Percentiles rank a stretch among this genome's conserved stretches.
These are phyloP conservation scores for Pachyseris speciosa DNA, from an alignment of 64 coral and sea anemone genomes.

Conservation along the genomic window DNA sequence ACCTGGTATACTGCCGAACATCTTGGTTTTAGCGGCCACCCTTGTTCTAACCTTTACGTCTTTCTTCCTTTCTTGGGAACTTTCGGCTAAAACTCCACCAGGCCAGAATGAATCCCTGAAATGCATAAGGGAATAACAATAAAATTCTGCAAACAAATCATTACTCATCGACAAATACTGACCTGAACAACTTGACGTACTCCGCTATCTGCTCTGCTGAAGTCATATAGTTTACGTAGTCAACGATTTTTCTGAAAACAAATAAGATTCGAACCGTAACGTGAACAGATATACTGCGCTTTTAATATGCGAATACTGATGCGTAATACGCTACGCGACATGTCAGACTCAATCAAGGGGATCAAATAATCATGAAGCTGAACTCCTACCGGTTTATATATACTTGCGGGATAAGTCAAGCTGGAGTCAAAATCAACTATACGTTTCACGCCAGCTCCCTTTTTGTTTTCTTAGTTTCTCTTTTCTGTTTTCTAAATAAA, in stretches of 20 bases:
- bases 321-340: no score
- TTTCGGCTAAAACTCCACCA: conserved; percentile 87
- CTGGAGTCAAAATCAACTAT: no score
- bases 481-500: no score
- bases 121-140: neutral
- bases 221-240: conserved; percentile 87
- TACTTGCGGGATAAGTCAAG: no score
- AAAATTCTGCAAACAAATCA: neutral
- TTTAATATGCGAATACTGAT: no score
- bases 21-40: conserved; percentile 96
- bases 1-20: conserved; percentile 96
- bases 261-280: neutral
- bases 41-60: conserved; percentile 92
- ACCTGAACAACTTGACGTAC: conserved; percentile 96
- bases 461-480: no score
- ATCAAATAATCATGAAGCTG: no score
- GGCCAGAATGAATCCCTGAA: conserved; percentile 96
- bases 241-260: conserved; percentile 90
- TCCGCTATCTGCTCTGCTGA: conserved; percentile 98
- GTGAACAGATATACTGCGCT: neutral
- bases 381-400: no score
- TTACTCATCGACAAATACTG: conserved; percentile 7
- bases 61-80: conserved; percentile 70
- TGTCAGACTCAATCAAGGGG: no score
- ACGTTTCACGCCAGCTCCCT: no score